Evolutionary conservation across 35 echinoderm and acorn worm genomes (phyloP).

Genomic region (Ophioderma brevispina): DNA sequence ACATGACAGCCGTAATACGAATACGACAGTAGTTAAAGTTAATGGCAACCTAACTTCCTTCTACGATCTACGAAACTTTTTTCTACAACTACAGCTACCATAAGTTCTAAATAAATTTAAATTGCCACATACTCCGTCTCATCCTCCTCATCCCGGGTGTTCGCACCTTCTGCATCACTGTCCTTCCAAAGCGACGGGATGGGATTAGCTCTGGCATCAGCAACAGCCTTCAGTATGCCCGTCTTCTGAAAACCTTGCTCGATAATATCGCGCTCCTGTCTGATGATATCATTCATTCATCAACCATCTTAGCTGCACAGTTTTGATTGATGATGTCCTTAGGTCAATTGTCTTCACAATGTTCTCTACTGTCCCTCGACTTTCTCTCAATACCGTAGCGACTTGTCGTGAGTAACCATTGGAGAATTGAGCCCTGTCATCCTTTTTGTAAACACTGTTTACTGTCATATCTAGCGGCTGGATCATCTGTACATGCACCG

Average conservation of each 20-base stretch:
- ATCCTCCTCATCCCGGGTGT: neutral
- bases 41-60: too few species aligned
- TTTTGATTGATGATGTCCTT: constrained; percentile 26
- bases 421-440: neutral
- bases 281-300: constrained; percentile 15
- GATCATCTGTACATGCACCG: constrained; percentile 16
- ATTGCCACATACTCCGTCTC: too few species aligned
- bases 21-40: too few species aligned
- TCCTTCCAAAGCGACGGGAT: constrained; percentile 4
- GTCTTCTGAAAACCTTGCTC: constrained; percentile 38
- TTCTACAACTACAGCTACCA: too few species aligned
- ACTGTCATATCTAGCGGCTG: constrained; percentile 25
- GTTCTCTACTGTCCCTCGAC: neutral
- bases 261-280: constrained; percentile 21
- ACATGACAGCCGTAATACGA: too few species aligned
- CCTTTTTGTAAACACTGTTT: constrained; percentile 33
- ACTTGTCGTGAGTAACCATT: constrained; percentile 6
- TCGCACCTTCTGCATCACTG: constrained; percentile 29
- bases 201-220: constrained; percentile 17
- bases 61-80: too few species aligned
- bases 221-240: constrained; percentile 25
- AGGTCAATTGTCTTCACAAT: constrained; percentile 38
- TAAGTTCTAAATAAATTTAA: too few species aligned
- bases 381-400: constrained; percentile 1
- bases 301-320: constrained; percentile 37